Conservation (phyloP, 2,113 vertebrate genomes). For the Alexandromys fortis region DNA sequence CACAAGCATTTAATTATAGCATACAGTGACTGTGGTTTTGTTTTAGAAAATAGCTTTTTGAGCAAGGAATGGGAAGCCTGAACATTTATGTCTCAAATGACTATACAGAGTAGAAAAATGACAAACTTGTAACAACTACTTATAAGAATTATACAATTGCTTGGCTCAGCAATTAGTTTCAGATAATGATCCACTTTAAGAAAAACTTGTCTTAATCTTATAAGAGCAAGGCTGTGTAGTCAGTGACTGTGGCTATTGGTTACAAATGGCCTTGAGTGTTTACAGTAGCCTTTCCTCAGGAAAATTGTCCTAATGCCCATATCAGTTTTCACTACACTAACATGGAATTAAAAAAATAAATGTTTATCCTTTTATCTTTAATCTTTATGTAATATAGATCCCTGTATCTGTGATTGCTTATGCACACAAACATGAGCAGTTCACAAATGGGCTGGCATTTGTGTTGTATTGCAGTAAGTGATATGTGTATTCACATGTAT, state of each 20-base stretch:
- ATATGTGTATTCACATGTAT: background rate
- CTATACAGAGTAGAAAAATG: conserved; percentile 45
- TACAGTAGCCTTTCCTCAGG: conserved; percentile 30
- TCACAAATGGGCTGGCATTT: background rate
- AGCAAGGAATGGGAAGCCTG: background rate
- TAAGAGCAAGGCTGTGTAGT: background rate
- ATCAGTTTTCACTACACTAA: background rate
- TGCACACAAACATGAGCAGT: background rate
- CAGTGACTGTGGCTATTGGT: conserved; percentile 12
- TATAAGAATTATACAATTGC: conserved; percentile 2
- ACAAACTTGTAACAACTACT: conserved; percentile 47
- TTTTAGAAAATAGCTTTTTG: conserved; percentile 50
- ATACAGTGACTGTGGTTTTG: background rate
- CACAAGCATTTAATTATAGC: conserved; percentile 32
- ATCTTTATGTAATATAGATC: background rate
- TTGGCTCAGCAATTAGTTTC: conserved; percentile 58
- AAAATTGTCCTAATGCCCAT: background rate
- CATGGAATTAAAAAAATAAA: background rate
- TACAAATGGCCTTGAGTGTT: background rate
- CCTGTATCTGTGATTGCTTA: background rate
- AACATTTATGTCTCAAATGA: conserved; percentile 39
- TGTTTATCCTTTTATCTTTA: background rate
- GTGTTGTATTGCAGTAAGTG: no score
- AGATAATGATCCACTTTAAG: conserved; percentile 35
- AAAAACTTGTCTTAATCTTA: conserved; percentile 50